Evolutionary conservation across 2,797 vertebrate species (phyloP).

Genomic region (Denticeps clupeoides): DNA sequence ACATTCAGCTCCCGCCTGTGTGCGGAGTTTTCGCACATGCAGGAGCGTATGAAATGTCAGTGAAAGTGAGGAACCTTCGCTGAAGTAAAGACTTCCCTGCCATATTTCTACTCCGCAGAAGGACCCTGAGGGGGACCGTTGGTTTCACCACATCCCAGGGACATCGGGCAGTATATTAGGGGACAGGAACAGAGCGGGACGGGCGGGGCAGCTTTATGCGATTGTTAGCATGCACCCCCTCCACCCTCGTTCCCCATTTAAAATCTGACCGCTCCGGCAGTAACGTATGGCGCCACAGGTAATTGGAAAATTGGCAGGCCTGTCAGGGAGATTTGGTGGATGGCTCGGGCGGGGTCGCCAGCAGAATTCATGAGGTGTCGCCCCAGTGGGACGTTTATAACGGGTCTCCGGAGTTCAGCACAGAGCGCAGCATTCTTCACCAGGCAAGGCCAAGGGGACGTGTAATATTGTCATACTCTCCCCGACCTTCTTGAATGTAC

Average conservation of each 20-base stretch:
- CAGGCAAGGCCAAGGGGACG: conserved; percentile 19
- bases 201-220: conserved; percentile 48
- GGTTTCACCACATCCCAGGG: too few species aligned
- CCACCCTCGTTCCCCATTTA: conserved; percentile 74
- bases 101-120: too few species aligned
- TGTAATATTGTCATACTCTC: too few species aligned
- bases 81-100: too few species aligned
- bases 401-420: conserved; percentile 51
- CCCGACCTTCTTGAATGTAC: too few species aligned
- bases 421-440: conserved; percentile 61
- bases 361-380: conserved; percentile 65
- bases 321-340: conserved; percentile 84
- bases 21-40: too few species aligned
- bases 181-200: conserved; percentile 36
- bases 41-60: too few species aligned
- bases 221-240: conserved; percentile 65
- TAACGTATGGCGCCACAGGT: conserved; percentile 81
- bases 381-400: conserved; percentile 71
- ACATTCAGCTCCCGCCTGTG: too few species aligned
- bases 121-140: too few species aligned
- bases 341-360: conserved; percentile 61
- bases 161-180: too few species aligned
- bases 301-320: conserved; percentile 96
- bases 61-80: too few species aligned
- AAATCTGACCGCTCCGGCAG: conserved; percentile 73